phyloP scores from a whole-genome alignment of 2,797 vertebrate species.

The Crocidura indochinensis region DNA sequence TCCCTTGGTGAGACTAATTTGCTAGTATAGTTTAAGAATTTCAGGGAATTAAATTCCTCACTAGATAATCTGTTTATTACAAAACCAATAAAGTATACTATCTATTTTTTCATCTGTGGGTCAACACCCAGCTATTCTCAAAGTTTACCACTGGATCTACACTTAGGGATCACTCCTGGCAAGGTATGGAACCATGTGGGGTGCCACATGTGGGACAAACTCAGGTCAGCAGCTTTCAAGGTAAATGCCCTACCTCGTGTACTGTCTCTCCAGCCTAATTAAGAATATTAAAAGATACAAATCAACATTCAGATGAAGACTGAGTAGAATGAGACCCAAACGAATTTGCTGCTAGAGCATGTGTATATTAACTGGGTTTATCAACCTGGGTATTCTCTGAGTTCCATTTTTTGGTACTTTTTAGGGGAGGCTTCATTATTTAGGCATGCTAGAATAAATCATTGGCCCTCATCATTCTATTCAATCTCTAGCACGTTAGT shows the following conservation, averaged over 20 bases:
- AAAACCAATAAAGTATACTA: background rate
- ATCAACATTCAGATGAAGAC: background rate
- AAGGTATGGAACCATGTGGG: too few species aligned
- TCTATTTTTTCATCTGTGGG: too few species aligned
- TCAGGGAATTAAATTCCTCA: slow-evolving; percentile 43
- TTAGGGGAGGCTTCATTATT: background rate
- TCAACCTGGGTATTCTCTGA: background rate
- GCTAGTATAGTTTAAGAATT: background rate
- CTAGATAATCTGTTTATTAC: background rate
- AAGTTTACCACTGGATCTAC: too few species aligned
- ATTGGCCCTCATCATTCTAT: too few species aligned
- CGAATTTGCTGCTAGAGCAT: background rate
- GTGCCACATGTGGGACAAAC: too few species aligned
- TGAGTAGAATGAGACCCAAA: background rate
- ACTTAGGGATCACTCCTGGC: too few species aligned
- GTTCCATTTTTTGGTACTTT: background rate
- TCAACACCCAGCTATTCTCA: too few species aligned
- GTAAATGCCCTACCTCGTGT: too few species aligned
- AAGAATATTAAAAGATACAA: background rate
- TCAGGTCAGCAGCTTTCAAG: too few species aligned
- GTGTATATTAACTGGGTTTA: too few species aligned
- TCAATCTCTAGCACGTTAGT: too few species aligned
- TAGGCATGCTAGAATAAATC: background rate
- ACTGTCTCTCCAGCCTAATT: too few species aligned
- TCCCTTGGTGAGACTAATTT: background rate